Conservation (phyloP, 1,140 invertebrate genomes). For the Probaryconus sp. region DNA sequence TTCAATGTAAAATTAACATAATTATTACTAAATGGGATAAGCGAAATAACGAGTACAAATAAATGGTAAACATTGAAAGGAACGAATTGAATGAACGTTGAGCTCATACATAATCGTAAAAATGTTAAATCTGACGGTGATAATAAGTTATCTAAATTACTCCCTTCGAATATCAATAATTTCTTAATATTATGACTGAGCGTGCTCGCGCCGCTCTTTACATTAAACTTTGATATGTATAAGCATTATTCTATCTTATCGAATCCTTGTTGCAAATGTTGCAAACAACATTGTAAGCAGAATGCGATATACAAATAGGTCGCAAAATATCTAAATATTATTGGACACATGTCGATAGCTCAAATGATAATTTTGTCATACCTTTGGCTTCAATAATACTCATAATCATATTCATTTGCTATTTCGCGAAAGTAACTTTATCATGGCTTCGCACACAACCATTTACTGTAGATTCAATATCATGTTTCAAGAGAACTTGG, state of each 20-base stretch:
- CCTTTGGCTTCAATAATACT: background rate
- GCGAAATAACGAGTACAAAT: no score
- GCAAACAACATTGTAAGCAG: constrained; percentile 29
- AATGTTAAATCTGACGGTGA: no score
- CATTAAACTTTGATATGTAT: constrained; percentile 43
- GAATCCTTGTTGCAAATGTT: constrained; percentile 28
- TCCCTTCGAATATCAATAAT: constrained; percentile 34
- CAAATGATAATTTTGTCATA: constrained; percentile 13
- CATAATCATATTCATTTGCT: constrained; percentile 3
- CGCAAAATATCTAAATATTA: constrained; percentile 30
- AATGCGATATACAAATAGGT: constrained; percentile 18
- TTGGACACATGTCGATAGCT: no score
- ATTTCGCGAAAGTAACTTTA: constrained; percentile 40
- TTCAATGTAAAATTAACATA: no score
- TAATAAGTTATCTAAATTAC: constrained; percentile 19
- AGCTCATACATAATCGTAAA: no score
- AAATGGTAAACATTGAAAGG: no score
- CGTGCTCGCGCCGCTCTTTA: constrained; percentile 7
- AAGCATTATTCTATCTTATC: constrained; percentile 28
- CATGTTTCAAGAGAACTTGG: constrained; percentile 26
- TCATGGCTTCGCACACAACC: constrained; percentile 13
- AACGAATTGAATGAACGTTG: no score
- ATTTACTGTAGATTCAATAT: constrained; percentile 12
- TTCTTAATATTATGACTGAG: constrained; percentile 42
- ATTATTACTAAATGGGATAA: no score